Base-by-base conservation (phyloP, 2,797 vertebrate genomes). In the Thaleichthys pacificus region DNA sequence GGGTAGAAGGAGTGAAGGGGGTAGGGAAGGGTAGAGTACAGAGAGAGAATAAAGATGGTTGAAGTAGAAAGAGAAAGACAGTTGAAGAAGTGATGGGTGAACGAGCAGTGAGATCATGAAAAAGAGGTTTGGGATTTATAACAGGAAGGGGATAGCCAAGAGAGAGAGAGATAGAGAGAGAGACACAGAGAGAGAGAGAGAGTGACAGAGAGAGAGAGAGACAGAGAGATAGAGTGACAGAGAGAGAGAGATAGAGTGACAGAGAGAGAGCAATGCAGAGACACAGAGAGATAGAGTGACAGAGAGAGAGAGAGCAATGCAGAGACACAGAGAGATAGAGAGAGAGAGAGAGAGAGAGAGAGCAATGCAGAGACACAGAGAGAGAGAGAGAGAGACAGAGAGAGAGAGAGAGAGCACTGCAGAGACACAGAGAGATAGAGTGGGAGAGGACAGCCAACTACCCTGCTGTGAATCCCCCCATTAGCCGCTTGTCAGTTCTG, bases 401-500 rank as follows among this genome's bases (percentile, higher is more conserved):
- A 11, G 28, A 32, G 17, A 56, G 56, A 73, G 62, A 28, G 21
- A 24, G 49, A 66, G 30, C 5, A 8, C 11, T 2, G 7, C 7
- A 38, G 35, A 38, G 35, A 38, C 0, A 38, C 4, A 12, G 24
- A 32, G 49, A 42, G 1, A 11, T 12, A 51, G 19, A 58, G 70
- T 56, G 74, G 69, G 32, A 51, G 79, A 54, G 84, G 78, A 85
- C 19, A 49, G 72, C 82, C 62, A 72, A 19, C 32, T 3, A 9
- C 42, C 47, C 72, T 70, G 72, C 71, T 79, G 78, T 72, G 85
- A 80, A 79, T 82, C 76, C 72, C 70, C 67, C 78, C 70, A 85
- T 91, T 89, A 88, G 77, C 76, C 38, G 42, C 63, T 78, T 90
- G 89, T 87, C 91, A 87, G 70, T 79, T 89, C 70, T 77, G 77